These are phyloP conservation scores for Zeus faber DNA, from an alignment of 2,113 vertebrate genomes.

Conservation along the genomic window DNA sequence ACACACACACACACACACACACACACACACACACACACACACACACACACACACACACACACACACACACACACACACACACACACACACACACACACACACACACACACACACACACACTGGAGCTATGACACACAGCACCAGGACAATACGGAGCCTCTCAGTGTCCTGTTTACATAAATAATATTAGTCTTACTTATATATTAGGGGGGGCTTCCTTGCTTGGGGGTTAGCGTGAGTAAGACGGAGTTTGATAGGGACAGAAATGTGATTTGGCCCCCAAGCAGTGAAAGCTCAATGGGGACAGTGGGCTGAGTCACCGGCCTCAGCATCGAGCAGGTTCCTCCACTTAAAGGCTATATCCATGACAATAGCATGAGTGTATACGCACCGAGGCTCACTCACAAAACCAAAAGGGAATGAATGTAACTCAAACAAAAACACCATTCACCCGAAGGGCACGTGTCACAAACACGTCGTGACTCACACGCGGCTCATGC, in stretches of 20 bases:
- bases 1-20: slow-evolving; percentile 8
- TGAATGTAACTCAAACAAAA: slow-evolving; percentile 38
- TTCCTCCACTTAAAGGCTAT: slow-evolving; percentile 31
- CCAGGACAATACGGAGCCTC: slow-evolving; percentile 37
- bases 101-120: not conserved
- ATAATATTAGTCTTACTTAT: slow-evolving; percentile 21
- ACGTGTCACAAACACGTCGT: slow-evolving; percentile 23
- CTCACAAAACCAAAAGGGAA: slow-evolving; percentile 15
- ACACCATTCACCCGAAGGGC: slow-evolving; percentile 30
- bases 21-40: not conserved
- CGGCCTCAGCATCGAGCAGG: slow-evolving; percentile 38
- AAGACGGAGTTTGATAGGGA: not conserved
- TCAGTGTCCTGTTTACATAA: slow-evolving; percentile 56
- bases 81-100: not conserved
- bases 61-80: not conserved
- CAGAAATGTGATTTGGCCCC: not conserved
- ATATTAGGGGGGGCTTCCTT: not conserved
- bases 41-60: not conserved
- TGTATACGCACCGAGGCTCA: slow-evolving; percentile 16
- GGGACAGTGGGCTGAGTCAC: slow-evolving; percentile 47
- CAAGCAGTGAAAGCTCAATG: slow-evolving; percentile 21
- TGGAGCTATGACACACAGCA: not conserved
- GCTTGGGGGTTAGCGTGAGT: not conserved
- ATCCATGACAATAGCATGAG: slow-evolving; percentile 34
- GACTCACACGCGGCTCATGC: slow-evolving; percentile 45